Conservation (phyloP, 2,888 invertebrate genomes). For the Hedya salicella region DNA sequence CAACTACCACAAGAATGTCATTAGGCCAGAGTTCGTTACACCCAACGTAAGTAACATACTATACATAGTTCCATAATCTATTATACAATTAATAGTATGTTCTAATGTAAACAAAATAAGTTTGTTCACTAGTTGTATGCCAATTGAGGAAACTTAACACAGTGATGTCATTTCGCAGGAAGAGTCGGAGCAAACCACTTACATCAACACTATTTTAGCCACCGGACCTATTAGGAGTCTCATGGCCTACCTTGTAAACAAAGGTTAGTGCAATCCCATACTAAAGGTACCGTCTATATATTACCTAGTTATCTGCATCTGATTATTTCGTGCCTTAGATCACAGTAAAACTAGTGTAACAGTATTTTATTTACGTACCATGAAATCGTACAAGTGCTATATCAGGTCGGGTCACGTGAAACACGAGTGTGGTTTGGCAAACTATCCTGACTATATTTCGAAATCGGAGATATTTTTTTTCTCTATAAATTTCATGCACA, state of each 20-base stretch:
- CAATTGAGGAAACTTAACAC: constrained; percentile 54
- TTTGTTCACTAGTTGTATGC: constrained; percentile 28
- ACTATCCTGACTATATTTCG: too few species aligned
- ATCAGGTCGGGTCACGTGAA: background rate
- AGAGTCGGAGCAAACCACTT: constrained; percentile 87
- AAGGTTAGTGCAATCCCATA: constrained; percentile 68
- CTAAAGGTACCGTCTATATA: background rate
- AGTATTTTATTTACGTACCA: background rate
- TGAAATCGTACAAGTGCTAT: background rate
- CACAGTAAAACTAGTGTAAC: background rate
- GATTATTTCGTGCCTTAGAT: background rate
- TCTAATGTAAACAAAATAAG: constrained; percentile 2
- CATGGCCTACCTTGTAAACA: constrained; percentile 86
- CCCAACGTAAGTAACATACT: constrained; percentile 71
- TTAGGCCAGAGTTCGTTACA: constrained; percentile 87
- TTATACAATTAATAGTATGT: too few species aligned
- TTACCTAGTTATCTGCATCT: background rate
- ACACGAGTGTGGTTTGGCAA: too few species aligned
- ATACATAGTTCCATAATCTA: too few species aligned
- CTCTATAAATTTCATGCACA: too few species aligned
- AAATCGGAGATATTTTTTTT: too few species aligned
- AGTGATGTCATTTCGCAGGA: constrained; percentile 82
- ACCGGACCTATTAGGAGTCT: constrained; percentile 90
- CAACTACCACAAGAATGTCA: constrained; percentile 90
- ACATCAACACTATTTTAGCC: constrained; percentile 88